These are phyloP conservation scores for Gallinago jamesoni DNA, from an alignment of 2,113 vertebrate genomes.

Conservation along the genomic window DNA sequence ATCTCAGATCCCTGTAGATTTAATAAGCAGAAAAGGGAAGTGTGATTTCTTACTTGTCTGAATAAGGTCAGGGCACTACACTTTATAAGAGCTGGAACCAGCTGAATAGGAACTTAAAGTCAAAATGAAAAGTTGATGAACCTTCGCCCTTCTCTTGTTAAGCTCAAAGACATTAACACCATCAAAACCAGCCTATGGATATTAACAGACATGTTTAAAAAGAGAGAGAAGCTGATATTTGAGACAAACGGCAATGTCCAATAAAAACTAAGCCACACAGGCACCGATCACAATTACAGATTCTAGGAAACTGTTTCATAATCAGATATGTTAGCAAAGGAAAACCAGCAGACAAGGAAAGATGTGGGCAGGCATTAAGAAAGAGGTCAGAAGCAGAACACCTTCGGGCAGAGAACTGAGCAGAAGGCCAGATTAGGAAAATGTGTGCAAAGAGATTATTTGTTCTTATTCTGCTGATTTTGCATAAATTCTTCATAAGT, in stretches of 20 bases:
- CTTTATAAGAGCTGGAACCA: not conserved
- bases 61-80: not conserved
- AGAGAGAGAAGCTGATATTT: not conserved
- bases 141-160: not conserved
- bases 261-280: not conserved
- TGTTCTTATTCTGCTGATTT: not conserved
- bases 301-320: not conserved
- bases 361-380: not conserved
- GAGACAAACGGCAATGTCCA: not conserved
- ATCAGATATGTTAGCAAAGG: not conserved
- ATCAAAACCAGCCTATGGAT: not conserved
- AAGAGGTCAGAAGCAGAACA: not conserved
- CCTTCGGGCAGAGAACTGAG: not conserved
- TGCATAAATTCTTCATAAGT: not conserved
- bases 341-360: not conserved
- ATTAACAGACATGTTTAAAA: not conserved
- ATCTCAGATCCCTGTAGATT: not conserved
- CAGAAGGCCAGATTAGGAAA: not conserved
- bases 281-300: not conserved
- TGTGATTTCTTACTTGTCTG: not conserved
- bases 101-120: not conserved
- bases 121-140: not conserved
- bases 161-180: not conserved
- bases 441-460: not conserved
- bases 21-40: not conserved